Base-by-base conservation (phyloP, 2,113 vertebrate species). In the Octodon degus region DNA sequence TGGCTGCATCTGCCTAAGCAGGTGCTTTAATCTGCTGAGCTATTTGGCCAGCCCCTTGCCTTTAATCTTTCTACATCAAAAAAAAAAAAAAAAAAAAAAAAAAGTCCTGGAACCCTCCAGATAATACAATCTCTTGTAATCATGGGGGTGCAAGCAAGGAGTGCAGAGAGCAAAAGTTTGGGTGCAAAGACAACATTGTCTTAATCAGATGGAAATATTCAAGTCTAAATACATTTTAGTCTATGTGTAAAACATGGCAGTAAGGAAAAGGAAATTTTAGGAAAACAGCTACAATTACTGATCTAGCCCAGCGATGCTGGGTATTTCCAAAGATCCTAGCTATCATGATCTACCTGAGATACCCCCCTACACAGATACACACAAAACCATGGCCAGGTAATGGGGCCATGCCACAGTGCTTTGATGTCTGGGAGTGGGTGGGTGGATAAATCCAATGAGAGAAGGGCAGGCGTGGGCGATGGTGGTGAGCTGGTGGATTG, bases 141-240 rank as follows among this genome's bases (percentile, higher is more conserved):
- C 22, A 7, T 63, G 13, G 13, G 16, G 7, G 14, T 12, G 6
- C 60, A 37, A n/a, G 30, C 3, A 30, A 14, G 34, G 4, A 6
- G 34, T 4, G 1, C 8, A 22, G 11, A 1, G 37, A 89, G 24
- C 60, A 47, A 90, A 58, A 20, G 1, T n/a, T 34, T 19, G 83
- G 11, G 40, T n/a, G 12, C 70, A 37, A 67, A 80, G 77, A 67
- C n/a, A 47, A 37, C 37, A 58, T n/a, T 88, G 37, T 86, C 62
- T 63, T 37, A 55, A 88, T 47, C 50, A 62, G 30, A 77, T 74
- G 24, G 74, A 14, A 80, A 79, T 60, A 60, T 68, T 93, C 63
- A 82, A 91, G 11, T 89, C 70, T 89, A 72, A 90, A 72, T 79
- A 47, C 14, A 14, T 72, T 70, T 88, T 90, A 88, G 80, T 24